These are phyloP conservation scores for Anthopleura xanthogrammica DNA, from an alignment of 92 coral and sea anemone species.

Conservation along the genomic window DNA sequence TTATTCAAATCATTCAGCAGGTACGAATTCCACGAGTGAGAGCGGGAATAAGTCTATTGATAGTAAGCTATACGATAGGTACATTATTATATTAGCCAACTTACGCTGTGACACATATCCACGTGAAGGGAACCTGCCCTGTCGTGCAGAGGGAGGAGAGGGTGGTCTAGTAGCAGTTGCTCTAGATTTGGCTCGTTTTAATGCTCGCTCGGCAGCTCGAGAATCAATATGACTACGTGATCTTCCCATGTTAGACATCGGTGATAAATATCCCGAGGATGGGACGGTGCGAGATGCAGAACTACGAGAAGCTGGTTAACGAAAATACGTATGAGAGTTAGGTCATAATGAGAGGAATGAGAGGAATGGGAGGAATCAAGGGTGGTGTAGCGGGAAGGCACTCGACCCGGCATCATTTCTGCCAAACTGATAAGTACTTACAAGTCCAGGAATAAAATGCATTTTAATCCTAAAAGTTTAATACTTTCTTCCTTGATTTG, in stretches of 20 bases:
- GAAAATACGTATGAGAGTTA: not conserved
- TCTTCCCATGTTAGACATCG: conserved; percentile 86
- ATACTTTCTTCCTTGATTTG: too few species aligned
- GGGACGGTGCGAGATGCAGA: conserved; percentile 29
- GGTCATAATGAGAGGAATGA: not conserved
- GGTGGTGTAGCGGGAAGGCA: too few species aligned
- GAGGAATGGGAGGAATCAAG: not conserved
- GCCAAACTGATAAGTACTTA: too few species aligned
- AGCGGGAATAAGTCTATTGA: too few species aligned
- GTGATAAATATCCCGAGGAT: conserved; percentile 66
- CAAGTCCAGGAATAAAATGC: too few species aligned
- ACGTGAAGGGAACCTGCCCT: conserved; percentile 72
- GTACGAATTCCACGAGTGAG: too few species aligned
- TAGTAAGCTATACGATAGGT: too few species aligned
- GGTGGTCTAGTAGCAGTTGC: conserved; percentile 58
- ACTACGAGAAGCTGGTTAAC: conserved; percentile 54
- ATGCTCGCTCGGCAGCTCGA: conserved; percentile 94
- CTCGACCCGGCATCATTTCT: too few species aligned
- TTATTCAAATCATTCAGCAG: too few species aligned
- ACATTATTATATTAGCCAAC: conserved; percentile 13
- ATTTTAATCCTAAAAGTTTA: too few species aligned
- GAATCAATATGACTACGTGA: conserved; percentile 92
- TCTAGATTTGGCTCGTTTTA: conserved; percentile 64
- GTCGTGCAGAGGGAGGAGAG: conserved; percentile 61
- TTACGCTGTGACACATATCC: conserved; percentile 95